Percentiles rank a stretch among this genome's conserved stretches.
Conservation (phyloP, 2,797 vertebrate species). For the Picus viridis region DNA sequence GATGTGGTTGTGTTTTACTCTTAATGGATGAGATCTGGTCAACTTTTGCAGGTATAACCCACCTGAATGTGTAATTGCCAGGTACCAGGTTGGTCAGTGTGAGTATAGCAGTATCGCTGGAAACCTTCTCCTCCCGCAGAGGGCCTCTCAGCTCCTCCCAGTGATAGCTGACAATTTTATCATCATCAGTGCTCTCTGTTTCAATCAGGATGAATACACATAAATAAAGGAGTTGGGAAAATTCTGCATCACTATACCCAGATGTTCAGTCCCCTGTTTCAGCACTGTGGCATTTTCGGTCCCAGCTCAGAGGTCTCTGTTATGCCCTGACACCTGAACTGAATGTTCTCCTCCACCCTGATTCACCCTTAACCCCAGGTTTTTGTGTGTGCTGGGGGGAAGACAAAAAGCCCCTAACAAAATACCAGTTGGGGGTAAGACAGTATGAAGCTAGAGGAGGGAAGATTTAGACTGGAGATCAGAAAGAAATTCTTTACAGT, state of each 20-base stretch:
- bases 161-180: constrained; percentile 91
- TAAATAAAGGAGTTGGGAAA: neutral
- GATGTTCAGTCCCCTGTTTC: neutral
- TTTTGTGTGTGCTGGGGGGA: neutral
- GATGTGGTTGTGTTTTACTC: neutral
- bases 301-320: neutral
- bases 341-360: neutral
- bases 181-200: constrained; percentile 95
- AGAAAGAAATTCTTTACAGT: too few species aligned
- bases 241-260: neutral
- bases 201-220: neutral
- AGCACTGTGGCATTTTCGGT: neutral
- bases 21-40: neutral
- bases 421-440: neutral
- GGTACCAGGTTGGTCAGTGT: constrained; percentile 91
- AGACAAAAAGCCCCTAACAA: neutral
- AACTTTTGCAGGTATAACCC: constrained; percentile 2
- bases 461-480: too few species aligned
- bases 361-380: neutral
- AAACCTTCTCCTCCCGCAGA: constrained; percentile 93
- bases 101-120: constrained; percentile 87
- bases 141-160: constrained; percentile 98
- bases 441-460: neutral
- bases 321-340: neutral
- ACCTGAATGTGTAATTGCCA: constrained; percentile 98